These are phyloP conservation scores for Hippoglossus hippoglossus DNA, from an alignment of 2,797 vertebrate genomes.

Conservation along the genomic window DNA sequence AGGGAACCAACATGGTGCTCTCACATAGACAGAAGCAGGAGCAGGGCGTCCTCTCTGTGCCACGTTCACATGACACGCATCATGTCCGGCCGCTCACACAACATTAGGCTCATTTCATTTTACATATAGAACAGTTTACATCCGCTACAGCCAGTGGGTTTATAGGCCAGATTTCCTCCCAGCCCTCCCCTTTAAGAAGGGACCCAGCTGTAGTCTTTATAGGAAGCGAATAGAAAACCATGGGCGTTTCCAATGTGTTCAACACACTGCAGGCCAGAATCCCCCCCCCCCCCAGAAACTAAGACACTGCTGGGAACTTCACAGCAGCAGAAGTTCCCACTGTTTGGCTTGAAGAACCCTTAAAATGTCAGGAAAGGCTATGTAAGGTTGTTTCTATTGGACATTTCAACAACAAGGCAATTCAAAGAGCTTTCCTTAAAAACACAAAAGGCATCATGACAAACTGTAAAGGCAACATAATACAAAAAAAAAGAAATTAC, in stretches of 20 bases:
- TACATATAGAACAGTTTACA: fast-evolving
- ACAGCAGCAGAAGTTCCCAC: too few relatives aligned
- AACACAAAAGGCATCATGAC: too few relatives aligned
- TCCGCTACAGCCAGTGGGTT: fast-evolving
- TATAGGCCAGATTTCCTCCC: fast-evolving
- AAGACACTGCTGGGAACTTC: too few relatives aligned
- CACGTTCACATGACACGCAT: fast-evolving
- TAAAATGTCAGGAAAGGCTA: too few relatives aligned
- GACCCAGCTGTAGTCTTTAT: slow-evolving; percentile 29
- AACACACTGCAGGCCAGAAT: background rate
- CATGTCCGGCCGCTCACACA: background rate
- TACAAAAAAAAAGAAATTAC: too few relatives aligned
- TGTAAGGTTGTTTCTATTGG: too few relatives aligned
- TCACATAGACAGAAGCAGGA: background rate
- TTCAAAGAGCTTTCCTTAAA: too few relatives aligned
- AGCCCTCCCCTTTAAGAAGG: slow-evolving; percentile 72
- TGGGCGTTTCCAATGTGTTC: slow-evolving; percentile 16
- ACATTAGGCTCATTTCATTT: background rate
- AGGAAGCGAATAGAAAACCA: slow-evolving; percentile 20
- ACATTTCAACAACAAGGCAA: too few relatives aligned
- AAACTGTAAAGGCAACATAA: too few relatives aligned
- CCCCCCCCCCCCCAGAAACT: too few relatives aligned
- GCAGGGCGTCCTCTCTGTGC: fast-evolving
- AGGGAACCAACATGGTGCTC: slow-evolving; percentile 4
- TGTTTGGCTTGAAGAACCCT: too few relatives aligned